Evolutionary conservation across 1,140 invertebrate species (phyloP), one percentile per base, ranked within the genome.

Genomic region (Drosophila biarmipes): DNA sequence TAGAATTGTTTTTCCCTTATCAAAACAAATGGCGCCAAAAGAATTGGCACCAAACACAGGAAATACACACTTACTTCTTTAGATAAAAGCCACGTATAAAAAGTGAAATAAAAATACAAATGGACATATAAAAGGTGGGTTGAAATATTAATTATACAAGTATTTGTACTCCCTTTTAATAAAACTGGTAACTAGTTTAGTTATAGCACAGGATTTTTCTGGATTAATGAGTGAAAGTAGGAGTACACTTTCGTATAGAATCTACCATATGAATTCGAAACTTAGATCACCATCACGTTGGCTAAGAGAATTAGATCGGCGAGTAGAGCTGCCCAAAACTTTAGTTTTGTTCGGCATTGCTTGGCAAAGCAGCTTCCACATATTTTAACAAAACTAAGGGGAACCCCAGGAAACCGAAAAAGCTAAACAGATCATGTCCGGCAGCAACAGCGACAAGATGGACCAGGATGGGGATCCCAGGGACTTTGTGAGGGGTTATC

Each of bases 401-500:
- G 19, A 31, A 31, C 21, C n/a, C 56, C 8, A 31, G 17, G 19
- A n/a, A 43, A 19, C 10, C 7, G 24, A 48, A 27, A 54, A 15
- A 68, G n/a, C n/a, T n/a, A 35, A 31, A 46, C n/a, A 11, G 57
- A 77, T 10, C 12, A 86, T 86, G 81, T 63, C 81, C 0, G 61
- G 37, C 31, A 45, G 37, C 42, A 66, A 57, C 2, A 45, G 64
- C 38, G 42, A 77, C 4, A 12, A 24, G 15, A 63, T 75, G 38
- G 80, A 63, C 45, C 35, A 29, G 19, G 19, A 27, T 11, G 21
- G 42, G 8, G 77, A 80, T 29, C 55, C 78, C 4, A 52, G 73
- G 3, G 55, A 79, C 17, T 57, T 78, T 57, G 51, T 87, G 12
- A 58, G 55, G 7, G 80, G 49, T 7, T 87, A 82, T 71, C 69